phyloP scores from a whole-genome alignment of 2,113 vertebrate species.

The Ciconia stormi region DNA sequence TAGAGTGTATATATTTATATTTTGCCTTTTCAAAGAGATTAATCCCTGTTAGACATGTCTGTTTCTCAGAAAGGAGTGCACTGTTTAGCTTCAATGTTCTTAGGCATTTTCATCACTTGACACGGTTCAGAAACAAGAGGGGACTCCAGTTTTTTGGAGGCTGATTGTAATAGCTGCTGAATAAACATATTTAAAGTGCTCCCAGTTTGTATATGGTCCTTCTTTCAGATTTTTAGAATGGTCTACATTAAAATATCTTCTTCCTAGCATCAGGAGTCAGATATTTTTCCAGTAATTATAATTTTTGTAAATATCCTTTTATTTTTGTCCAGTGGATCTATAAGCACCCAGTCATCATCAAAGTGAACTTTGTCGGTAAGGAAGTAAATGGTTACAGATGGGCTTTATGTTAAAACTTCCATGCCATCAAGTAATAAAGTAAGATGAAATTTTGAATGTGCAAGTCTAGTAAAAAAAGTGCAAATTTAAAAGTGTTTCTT shows the following conservation, averaged over 20 bases:
- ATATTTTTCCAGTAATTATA: background rate
- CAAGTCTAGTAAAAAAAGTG: background rate
- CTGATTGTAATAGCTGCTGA: constrained; percentile 55
- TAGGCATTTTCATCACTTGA: constrained; percentile 49
- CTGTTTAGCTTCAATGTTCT: constrained; percentile 42
- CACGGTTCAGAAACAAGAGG: constrained; percentile 43
- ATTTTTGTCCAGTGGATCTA: background rate
- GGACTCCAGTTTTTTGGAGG: constrained; percentile 59
- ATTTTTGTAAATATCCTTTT: background rate
- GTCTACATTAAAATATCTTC: background rate
- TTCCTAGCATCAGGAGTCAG: background rate
- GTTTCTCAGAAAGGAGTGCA: constrained; percentile 64
- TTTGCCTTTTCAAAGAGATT: constrained; percentile 59
- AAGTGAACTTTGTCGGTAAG: background rate
- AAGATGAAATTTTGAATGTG: background rate
- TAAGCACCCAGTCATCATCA: background rate
- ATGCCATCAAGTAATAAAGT: background rate
- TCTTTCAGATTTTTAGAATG: background rate
- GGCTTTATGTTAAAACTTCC: background rate
- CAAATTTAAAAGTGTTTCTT: background rate
- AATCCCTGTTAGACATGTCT: constrained; percentile 32
- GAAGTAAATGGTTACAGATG: background rate
- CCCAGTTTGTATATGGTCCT: background rate
- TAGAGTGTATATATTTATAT: constrained; percentile 74
- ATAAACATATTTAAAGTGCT: constrained; percentile 68